Evolutionary conservation across 2,888 invertebrate species (phyloP), one percentile per base, ranked within the genome.

Genomic region (Lepidochitona cinerea): DNA sequence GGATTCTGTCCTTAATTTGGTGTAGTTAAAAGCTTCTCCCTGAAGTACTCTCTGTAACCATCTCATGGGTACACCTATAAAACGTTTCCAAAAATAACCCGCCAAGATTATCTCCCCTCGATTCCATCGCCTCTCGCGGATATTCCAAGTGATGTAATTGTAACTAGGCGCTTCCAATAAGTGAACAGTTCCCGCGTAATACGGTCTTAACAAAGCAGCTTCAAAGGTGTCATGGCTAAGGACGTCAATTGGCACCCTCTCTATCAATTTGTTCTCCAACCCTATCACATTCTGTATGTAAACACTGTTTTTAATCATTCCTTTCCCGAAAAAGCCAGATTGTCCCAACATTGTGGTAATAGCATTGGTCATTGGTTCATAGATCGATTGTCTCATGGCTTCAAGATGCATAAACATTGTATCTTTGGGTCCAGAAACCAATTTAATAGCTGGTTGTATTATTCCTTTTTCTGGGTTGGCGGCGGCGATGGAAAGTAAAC

Each of bases 151-250:
- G 26, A 87, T 79, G 69, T 85, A 87, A 70, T 87, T 87, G 71
- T 83, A 83, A 33, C 83, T 81, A 0, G 87, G 87, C 0, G 85
- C 84, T 69, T 87, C 87, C 49, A 83, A 72, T 6, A 87, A 69
- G 68, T 75, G 81, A 0, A 82, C 79, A 29, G 85, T 84, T 3
- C 84, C 81, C 6, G 84, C 85, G 73, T 85, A 86, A 7, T 84
- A 74, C 0, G 87, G 87, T 29, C 82, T 76, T 52, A 87, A 72
- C 0, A 87, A 75, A 0, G 87, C 85, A 18, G 87, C 86, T 64
- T 87, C 87, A 74, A 86, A 87, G 7, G 87, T 87, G 70, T 87
- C 87, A 69, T 87, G 87, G 69, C 87, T 87, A 3, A 87, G 78
- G 6, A 87, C 87, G 75, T 87, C 86, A 35, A 86, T 81, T 0